A percentile compares a stretch with the other conserved stretches of the same genome.
Evolutionary conservation across 2,888 invertebrate species (phyloP).

Genomic region (Scaptomyza caliginosa): DNA sequence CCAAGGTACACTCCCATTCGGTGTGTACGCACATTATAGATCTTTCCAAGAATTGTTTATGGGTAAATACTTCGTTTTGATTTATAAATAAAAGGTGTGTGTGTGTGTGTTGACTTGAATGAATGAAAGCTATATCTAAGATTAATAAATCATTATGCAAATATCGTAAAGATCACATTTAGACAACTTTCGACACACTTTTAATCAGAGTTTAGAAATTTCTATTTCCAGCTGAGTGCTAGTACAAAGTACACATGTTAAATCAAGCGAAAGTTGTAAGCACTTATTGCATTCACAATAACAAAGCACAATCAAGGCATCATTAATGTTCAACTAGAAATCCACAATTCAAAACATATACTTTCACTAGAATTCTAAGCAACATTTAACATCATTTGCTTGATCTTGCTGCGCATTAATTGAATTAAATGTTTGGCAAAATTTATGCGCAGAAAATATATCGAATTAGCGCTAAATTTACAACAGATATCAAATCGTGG

Average conservation of each 20-base stretch:
- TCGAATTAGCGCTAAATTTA: constrained; percentile 72
- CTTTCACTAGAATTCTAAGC: constrained; percentile 30
- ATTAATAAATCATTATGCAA: neutral
- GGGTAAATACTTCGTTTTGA: neutral
- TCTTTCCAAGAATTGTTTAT: neutral
- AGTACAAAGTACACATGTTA: neutral
- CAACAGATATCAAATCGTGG: constrained; percentile 42
- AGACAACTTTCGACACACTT: neutral
- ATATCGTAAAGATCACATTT: neutral
- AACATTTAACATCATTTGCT: neutral
- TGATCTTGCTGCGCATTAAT: constrained; percentile 52
- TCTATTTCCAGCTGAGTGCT: neutral
- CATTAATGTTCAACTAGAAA: neutral
- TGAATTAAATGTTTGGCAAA: constrained; percentile 66
- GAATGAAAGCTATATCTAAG: no score
- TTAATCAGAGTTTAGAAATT: neutral
- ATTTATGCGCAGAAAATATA: constrained; percentile 71
- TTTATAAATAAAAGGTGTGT: neutral
- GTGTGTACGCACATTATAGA: constrained; percentile 35
- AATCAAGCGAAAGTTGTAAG: constrained; percentile 23
- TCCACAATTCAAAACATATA: neutral
- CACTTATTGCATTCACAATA: no score
- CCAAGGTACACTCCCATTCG: constrained; percentile 37
- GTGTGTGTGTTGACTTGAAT: no score
- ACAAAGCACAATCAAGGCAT: neutral